These are phyloP conservation scores for Odontesthes bonariensis DNA, from an alignment of 2,113 vertebrate genomes.

Conservation along the genomic window DNA sequence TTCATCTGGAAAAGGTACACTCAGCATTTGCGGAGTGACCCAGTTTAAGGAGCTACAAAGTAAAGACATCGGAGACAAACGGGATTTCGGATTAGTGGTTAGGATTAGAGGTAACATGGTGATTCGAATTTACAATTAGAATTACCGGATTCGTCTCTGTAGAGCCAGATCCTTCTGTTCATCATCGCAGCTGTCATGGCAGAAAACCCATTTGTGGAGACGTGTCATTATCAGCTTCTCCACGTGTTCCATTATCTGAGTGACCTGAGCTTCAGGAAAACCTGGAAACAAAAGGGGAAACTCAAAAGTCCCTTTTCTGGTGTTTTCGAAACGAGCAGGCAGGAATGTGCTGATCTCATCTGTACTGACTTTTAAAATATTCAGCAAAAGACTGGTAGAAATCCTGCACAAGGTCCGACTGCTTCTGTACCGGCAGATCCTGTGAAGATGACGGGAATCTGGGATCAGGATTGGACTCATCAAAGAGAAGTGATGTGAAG, in stretches of 20 bases:
- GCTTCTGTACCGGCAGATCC: constrained; percentile 80
- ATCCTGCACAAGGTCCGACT: constrained; percentile 84
- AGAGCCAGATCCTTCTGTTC: constrained; percentile 84
- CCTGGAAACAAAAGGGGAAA: constrained; percentile 58
- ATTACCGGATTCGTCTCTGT: constrained; percentile 83
- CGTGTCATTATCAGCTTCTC: constrained; percentile 87
- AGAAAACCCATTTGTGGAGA: constrained; percentile 86
- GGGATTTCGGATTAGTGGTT: background rate
- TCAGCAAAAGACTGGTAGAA: constrained; percentile 83
- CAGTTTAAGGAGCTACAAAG: constrained; percentile 83
- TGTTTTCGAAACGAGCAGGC: background rate
- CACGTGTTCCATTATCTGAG: constrained; percentile 83
- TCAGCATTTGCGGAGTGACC: constrained; percentile 84
- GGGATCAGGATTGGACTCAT: constrained; percentile 2
- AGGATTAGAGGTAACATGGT: background rate
- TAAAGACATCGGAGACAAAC: constrained; percentile 2
- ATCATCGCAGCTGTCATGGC: constrained; percentile 84
- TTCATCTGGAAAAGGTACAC: constrained; percentile 77
- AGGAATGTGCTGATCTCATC: background rate
- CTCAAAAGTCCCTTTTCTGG: background rate
- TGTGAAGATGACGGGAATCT: constrained; percentile 42
- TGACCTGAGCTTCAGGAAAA: constrained; percentile 76
- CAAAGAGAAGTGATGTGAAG: background rate
- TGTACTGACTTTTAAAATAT: constrained; percentile 79
- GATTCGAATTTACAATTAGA: background rate